Evolutionary conservation across 2,113 vertebrate species (phyloP).

Genomic region (Gymnarchus niloticus): DNA sequence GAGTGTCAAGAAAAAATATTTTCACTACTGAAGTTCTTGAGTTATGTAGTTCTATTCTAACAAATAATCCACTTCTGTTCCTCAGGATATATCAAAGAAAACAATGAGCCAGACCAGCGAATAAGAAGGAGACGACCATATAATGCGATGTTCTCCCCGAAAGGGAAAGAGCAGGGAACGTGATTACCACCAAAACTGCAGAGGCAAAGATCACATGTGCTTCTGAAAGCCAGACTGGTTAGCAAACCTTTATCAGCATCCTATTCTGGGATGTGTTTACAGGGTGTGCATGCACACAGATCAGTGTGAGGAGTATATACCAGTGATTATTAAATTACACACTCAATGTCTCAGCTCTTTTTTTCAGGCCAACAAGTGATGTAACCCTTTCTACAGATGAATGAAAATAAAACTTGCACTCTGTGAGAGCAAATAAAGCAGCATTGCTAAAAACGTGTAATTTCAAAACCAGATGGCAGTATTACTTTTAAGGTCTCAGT

Average conservation of each 20-base stretch:
- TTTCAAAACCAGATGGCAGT: constrained; percentile 9
- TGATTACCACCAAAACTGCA: constrained; percentile 31
- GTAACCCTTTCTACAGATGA: not conserved
- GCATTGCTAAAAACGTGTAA: not conserved
- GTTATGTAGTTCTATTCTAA: not conserved
- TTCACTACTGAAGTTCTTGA: not conserved
- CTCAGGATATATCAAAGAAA: constrained; percentile 88
- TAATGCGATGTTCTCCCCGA: constrained; percentile 79
- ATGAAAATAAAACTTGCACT: not conserved
- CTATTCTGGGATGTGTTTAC: not conserved
- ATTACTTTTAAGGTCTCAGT: not conserved
- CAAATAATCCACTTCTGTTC: not conserved
- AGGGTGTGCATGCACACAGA: too few relatives aligned
- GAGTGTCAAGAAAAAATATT: not conserved
- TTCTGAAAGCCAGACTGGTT: not conserved
- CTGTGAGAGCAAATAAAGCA: not conserved
- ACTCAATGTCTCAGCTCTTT: not conserved
- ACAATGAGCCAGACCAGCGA: constrained; percentile 69
- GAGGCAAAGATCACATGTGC: not conserved
- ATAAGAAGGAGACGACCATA: constrained; percentile 80
- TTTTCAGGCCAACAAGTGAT: not conserved
- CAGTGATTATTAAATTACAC: not conserved
- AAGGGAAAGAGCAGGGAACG: constrained; percentile 68
- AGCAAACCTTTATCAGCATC: too few relatives aligned
- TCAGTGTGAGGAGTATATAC: not conserved